Conservation (phyloP, 2,113 vertebrate species). For the Hypocryptadius cinnamomeus region DNA sequence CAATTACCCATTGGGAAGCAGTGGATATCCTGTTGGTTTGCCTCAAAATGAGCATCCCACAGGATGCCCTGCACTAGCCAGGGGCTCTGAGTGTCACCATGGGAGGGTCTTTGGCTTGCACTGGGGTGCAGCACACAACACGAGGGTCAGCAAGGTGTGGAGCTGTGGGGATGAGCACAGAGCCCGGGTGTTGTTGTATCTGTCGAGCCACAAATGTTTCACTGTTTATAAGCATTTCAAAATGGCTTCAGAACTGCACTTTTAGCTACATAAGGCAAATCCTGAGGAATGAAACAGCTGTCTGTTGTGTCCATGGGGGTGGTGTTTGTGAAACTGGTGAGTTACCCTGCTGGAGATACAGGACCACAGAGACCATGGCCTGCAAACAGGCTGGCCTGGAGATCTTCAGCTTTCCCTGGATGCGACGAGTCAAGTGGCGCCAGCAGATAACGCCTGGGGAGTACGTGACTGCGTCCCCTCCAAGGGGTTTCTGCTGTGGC, state of each 20-base stretch:
- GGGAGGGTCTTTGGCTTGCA: background rate
- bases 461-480: background rate
- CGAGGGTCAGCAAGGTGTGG: fast-evolving
- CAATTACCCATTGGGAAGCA: fast-evolving
- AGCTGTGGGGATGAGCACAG: background rate
- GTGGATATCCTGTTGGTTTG: background rate
- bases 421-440: background rate
- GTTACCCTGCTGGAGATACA: background rate
- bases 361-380: background rate
- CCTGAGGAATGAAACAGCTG: background rate
- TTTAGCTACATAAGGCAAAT: background rate
- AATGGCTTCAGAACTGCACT: background rate
- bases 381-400: background rate
- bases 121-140: background rate
- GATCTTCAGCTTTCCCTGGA: background rate
- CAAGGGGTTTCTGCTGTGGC: background rate
- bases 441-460: background rate
- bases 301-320: background rate
- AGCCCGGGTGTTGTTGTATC: fast-evolving
- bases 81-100: background rate
- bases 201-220: background rate
- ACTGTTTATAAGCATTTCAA: background rate
- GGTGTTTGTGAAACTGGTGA: background rate
- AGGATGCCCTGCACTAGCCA: background rate
- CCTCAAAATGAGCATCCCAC: background rate